Evolutionary conservation across 1,140 invertebrate species (phyloP).

Genomic region (Branchinecta lindahli): DNA sequence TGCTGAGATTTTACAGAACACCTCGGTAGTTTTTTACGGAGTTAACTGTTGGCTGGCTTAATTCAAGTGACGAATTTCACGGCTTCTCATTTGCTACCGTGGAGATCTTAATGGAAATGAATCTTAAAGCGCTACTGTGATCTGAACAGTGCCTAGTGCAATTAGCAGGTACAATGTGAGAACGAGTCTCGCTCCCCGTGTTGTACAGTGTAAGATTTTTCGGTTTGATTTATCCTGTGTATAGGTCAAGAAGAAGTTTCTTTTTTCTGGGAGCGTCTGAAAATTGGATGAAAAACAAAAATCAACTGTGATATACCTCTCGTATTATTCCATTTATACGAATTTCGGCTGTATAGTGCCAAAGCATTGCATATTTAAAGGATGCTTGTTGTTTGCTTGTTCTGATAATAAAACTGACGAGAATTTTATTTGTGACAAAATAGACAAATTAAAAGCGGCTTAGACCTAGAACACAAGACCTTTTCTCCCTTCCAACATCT

Average conservation of each 20-base stretch:
- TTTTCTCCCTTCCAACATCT: too few species aligned
- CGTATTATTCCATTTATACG: neutral
- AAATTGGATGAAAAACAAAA: neutral
- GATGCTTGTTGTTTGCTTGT: too few species aligned
- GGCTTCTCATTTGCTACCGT: neutral
- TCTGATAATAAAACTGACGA: too few species aligned
- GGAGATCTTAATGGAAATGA: neutral
- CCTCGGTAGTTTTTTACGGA: conserved; percentile 26
- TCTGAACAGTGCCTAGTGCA: neutral
- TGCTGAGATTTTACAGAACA: conserved; percentile 52
- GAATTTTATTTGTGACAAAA: too few species aligned
- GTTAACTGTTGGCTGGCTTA: neutral
- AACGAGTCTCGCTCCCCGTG: neutral
- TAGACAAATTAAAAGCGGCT: too few species aligned
- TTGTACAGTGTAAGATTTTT: neutral
- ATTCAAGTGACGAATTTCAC: neutral
- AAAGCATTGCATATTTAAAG: neutral
- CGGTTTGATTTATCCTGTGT: neutral
- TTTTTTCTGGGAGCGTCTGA: neutral
- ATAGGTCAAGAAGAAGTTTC: neutral
- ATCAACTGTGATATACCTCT: conserved; percentile 1
- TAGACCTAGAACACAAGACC: too few species aligned
- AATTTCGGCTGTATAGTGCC: neutral
- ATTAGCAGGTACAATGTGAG: neutral
- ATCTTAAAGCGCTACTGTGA: neutral